Evolutionary conservation across 2,888 invertebrate genomes (phyloP), one percentile per base, ranked within the genome.

Genomic region (Scrobipalpa costella): DNA sequence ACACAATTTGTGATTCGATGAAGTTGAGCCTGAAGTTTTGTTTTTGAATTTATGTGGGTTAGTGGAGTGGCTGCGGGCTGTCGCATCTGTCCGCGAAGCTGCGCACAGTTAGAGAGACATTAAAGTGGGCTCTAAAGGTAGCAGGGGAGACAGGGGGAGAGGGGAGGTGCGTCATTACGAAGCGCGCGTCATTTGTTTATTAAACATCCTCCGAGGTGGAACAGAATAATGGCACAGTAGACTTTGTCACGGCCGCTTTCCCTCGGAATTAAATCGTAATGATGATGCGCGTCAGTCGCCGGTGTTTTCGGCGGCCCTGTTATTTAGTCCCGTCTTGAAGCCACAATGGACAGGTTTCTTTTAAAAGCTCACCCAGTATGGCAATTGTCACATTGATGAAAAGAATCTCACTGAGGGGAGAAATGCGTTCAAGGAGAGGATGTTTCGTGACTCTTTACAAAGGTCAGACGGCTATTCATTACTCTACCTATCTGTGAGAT

Each of bases 131-230:
- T 80, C 75, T 79, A 79, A 77, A 80, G 83, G 80, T 74, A 70
- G 75, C 66, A 27, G 27, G 55, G 55, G 55, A 9, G 55, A 13
- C 44, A 44, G 44, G 78, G 80, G 77, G 76, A 78, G 76, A 76
- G 75, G 73, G 79, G 76, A 80, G 77, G 79, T 77, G 78, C 84
- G 81, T 85, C 88, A 86, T 89, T 86, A 85, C 81, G 78, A 79
- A 76, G 80, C 79, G 84, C 84, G 85, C 86, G 84, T 89, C 89
- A 89, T 90, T 89, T 89, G 90, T 89, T 89, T 89, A 89, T 88
- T 86, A 90, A 90, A 87, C 88, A 87, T 85, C 86, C 87, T 84
- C 81, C 81, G 84, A 88, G 88, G 87, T 86, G 86, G 88, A 88
- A 89, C 85, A 80, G 82, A 85, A 89, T 90, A 90, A 90, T 90